phyloP scores from a whole-genome alignment of 2,888 invertebrate genomes.

The Drosophila mayaguana region DNA sequence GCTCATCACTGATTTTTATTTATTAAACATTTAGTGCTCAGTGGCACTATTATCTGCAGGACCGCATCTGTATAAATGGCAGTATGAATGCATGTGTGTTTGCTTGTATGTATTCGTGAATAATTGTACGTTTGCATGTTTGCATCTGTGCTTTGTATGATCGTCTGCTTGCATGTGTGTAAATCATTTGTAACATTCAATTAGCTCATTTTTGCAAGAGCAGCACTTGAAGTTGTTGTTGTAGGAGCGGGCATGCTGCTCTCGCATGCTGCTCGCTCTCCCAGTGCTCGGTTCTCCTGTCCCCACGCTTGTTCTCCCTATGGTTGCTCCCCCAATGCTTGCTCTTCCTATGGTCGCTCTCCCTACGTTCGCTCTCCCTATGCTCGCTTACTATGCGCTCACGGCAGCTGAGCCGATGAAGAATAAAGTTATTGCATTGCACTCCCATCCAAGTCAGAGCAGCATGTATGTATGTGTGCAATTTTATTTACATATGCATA shows the following conservation, averaged over 20 bases:
- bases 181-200: background rate
- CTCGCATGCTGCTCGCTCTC: no score
- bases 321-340: no score
- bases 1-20: no score
- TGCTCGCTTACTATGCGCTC: background rate
- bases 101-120: background rate
- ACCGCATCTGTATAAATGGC: no score
- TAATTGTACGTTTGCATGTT: background rate
- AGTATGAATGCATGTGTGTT: background rate
- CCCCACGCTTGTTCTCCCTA: no score
- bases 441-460: background rate
- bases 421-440: background rate
- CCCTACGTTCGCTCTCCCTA: background rate
- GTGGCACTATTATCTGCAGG: no score
- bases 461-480: background rate
- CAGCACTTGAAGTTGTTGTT: background rate
- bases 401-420: background rate
- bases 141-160: background rate
- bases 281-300: no score
- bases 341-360: background rate
- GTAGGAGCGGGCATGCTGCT: background rate
- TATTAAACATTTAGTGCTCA: no score
- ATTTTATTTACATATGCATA: background rate
- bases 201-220: background rate
- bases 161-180: background rate